Conservation (phyloP, 2,797 vertebrate species). For the Lerista edwardsae region DNA sequence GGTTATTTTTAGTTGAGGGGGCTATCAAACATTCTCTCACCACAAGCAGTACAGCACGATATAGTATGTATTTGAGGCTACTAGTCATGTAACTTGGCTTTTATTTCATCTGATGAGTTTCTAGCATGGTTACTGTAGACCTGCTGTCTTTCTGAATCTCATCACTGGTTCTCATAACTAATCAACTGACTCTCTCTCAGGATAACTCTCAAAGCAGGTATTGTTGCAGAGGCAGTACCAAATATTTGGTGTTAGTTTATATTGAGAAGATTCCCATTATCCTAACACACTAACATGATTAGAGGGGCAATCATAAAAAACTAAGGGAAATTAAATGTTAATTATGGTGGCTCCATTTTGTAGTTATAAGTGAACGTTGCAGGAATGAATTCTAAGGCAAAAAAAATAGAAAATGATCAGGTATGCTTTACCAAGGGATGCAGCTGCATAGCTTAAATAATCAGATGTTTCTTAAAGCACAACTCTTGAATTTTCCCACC, state of each 20-base stretch:
- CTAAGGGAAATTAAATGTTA: constrained; percentile 46
- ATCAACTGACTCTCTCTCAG: constrained; percentile 56
- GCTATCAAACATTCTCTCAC: background rate
- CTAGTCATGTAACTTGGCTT: background rate
- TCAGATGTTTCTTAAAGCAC: constrained; percentile 58
- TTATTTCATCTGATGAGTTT: constrained; percentile 57
- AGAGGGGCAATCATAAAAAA: constrained; percentile 41
- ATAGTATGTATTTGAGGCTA: background rate
- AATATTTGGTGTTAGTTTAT: constrained; percentile 25
- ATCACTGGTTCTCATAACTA: constrained; percentile 51
- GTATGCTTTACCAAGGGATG: constrained; percentile 46
- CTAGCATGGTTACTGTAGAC: constrained; percentile 39
- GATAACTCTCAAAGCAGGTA: constrained; percentile 37
- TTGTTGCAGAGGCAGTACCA: constrained; percentile 24
- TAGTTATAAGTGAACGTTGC: constrained; percentile 43
- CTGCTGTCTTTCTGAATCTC: constrained; percentile 51
- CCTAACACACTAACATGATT: background rate
- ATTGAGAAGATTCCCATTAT: background rate
- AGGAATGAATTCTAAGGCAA: constrained; percentile 36
- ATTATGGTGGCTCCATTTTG: constrained; percentile 34
- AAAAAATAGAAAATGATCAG: constrained; percentile 14
- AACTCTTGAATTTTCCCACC: constrained; percentile 55
- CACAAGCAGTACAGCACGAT: background rate
- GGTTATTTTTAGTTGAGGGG: background rate
- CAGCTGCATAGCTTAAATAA: constrained; percentile 38